Evolutionary conservation across 2,113 vertebrate genomes (phyloP), one percentile per base, ranked within the genome.

Genomic region (Talpa occidentalis): DNA sequence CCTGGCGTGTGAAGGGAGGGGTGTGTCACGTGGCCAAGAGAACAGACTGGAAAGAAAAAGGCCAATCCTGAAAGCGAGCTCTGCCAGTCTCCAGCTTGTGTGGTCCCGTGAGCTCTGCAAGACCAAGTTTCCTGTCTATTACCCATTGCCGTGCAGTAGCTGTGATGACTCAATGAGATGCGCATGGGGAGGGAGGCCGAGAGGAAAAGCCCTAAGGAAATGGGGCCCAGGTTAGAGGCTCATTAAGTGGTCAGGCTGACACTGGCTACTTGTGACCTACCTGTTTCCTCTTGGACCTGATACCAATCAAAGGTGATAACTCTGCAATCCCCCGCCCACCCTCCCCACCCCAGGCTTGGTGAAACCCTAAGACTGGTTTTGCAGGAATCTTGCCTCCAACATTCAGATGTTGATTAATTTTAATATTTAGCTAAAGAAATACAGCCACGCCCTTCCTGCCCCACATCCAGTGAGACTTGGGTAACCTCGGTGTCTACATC

Each of bases 311-410:
- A 37, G 44, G 28, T 12, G 56, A 14, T 24, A 60, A 9, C n/a
- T 28, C 49, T 14, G 15, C 22, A 17, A 10, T 28, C 35, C 40
- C n/a, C 35, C 30, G 19, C 69, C 67, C 62, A 8, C 21, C 2
- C 21, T 11, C 35, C 62, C 44, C 49, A 12, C n/a, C 62, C 60
- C 26, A 17, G 37, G 35, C 49, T 62, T 62, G 66, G 4, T 3
- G 40, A 81, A 69, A 85, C 54, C 67, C 47, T 9, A n/a, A 21
- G 54, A 78, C 86, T 52, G 82, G 82, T 81, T 96, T 84, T 37
- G 28, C 28, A 69, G 73, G 73, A 85, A 91, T 30, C 66, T 70
- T 42, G 17, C 62, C 67, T 95, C 54, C 77, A 73, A 54, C 47
- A 56, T 56, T 76, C 47, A 92, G 35, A 67, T 70, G 32, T n/a